Conservation (phyloP, 2,113 vertebrate genomes). For the Uria aalge region DNA sequence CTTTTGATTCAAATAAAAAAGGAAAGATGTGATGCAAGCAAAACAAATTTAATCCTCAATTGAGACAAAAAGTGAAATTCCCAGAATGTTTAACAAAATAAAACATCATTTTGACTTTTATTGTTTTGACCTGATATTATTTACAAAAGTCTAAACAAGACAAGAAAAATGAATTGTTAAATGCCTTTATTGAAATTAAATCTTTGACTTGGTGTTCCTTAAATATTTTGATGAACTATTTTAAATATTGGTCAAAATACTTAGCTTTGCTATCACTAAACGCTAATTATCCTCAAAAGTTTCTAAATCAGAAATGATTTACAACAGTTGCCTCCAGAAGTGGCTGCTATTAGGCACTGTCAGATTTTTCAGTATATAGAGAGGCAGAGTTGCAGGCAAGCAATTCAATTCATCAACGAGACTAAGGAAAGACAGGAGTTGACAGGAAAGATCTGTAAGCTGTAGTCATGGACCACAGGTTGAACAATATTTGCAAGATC, state of each 20-base stretch:
- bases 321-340: background rate
- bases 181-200: background rate
- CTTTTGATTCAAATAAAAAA: background rate
- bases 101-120: background rate
- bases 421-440: background rate
- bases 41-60: background rate
- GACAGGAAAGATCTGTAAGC: background rate
- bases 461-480: background rate
- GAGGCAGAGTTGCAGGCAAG: background rate
- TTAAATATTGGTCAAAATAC: background rate
- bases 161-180: background rate
- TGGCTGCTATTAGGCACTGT: background rate
- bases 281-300: background rate
- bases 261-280: background rate
- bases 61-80: background rate
- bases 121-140: background rate
- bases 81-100: background rate
- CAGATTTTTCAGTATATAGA: background rate
- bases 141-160: background rate
- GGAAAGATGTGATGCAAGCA: background rate
- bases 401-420: background rate
- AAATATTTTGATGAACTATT: background rate
- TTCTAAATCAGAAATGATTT: background rate
- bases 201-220: background rate
- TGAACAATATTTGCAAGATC: background rate